Evolutionary conservation across 1,140 invertebrate genomes (phyloP), one percentile per base, ranked within the genome.

Genomic region (Palaemon carinicauda): DNA sequence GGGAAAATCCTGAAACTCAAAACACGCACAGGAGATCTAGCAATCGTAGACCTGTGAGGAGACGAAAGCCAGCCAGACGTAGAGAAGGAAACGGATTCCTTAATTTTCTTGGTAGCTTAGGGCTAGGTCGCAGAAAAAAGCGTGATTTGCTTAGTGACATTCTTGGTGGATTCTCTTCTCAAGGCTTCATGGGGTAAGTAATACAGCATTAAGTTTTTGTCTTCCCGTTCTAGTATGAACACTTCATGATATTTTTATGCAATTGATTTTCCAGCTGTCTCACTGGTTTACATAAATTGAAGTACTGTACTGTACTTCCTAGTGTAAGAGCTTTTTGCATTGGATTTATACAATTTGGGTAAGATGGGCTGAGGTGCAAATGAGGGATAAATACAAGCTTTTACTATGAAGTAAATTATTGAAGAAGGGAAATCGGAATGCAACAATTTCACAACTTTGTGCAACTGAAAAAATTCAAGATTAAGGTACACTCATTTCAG

Each of bases 21-120:
- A 5, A 27, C 54, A 24, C 56, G 29, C 9, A 21, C 14, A 73
- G 65, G 24, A 51, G 27, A 51, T 12, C 29, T 41, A 74, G 19
- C 3, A 14, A 24, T 5, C 81, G 69, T 27, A 51, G 10, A 24
- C 17, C 31, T 9, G 19, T 41, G 31, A 81, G 80, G 19, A 29
- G 73, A 10, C 14, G 52, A 15, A 17, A 19, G 27, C 50, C 21
- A 4, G 10, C 33, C 3, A 84, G 53, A 31, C 24, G 82, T 51
- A 24, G 74, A n/a, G 73, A 84, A 41, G 60, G 82, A 54, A 78
- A 52, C 24, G 82, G 82, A 19, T 84, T 84, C 24, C 27, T 84
- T 0, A 31, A 60, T n/a, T 78, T 78, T 21, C 82, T 84, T 7
- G 65, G 54, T 60, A 24, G 54, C 5, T 41, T 84, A 5, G 74